Base-by-base conservation (phyloP, 2,113 vertebrate genomes). In the Thamnaconus septentrionalis region DNA sequence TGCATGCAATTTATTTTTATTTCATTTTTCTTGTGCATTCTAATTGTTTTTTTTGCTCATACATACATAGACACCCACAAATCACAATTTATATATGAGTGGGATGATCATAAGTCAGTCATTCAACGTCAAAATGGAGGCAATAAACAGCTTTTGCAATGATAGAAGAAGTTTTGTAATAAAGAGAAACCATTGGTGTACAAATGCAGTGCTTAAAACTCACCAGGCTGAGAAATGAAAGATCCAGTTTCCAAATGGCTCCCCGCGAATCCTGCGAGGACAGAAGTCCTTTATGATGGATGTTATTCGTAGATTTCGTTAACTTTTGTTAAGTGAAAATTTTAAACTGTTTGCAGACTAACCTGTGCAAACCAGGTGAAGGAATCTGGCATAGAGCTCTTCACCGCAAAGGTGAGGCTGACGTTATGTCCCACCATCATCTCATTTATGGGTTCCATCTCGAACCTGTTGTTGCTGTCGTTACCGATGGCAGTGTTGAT, bases 361-460 rank as follows among this genome's bases (percentile, higher is more conserved):
- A 98, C 97, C 94, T 99, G 96, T 85, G 96, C 95, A 40, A 93
- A 95, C 95, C 96, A 99, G 85, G 95, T 3, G 3, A 89, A 90
- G 40, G 91, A 88, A 68, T 91, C 93, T 0, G 54, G 53, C 9
- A 86, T 69, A 57, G 73, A 48, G 77, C 91, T 91, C 91, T 92
- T 94, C 74, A 94, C 91, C 89, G 96, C 85, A 44, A 91, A 98
- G 50, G 75, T 91, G 61, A 98, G 91, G 60, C 89, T 92, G 54
- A 95, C 94, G 3, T 92, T 89, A 64, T 87, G 93, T 44, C 92
- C 94, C 2, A 99, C 78, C 54, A 85, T 69, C 84, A 98, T 75
- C 82, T 98, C 96, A 62, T 95, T 96, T 80, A 95, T 94, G 8
- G 94, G 94, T 56, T 98, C 94, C 8, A 98, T 70, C 83, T 97